Evolutionary conservation across 2,797 vertebrate genomes (phyloP).

Genomic region (Gallinago solitaria): DNA sequence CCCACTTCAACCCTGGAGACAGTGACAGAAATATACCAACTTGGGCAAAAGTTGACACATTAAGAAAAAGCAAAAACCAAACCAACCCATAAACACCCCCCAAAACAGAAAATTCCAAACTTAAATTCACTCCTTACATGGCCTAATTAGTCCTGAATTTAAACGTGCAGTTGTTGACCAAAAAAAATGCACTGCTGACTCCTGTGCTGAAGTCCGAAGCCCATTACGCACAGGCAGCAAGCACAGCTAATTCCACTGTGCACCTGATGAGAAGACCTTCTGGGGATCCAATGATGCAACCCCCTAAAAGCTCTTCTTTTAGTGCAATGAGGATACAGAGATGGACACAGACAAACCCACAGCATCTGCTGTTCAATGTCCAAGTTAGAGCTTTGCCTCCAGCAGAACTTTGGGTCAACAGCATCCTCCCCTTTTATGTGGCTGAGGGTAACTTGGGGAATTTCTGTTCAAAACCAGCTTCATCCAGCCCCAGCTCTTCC

Average conservation of each 20-base stretch:
- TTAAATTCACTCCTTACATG: background rate
- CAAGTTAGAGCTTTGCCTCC: background rate
- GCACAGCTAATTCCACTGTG: background rate
- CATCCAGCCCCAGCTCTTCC: background rate
- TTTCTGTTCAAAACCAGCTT: background rate
- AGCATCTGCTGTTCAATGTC: background rate
- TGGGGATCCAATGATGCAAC: background rate
- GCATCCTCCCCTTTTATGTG: background rate
- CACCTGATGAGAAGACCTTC: background rate
- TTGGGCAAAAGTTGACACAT: background rate
- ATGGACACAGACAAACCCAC: background rate
- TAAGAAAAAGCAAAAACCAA: background rate
- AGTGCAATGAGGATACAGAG: background rate
- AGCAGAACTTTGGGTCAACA: background rate
- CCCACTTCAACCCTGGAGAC: background rate
- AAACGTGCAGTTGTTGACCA: background rate
- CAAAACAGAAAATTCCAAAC: background rate
- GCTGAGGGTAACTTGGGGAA: background rate
- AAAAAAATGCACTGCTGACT: background rate
- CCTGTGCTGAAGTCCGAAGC: background rate
- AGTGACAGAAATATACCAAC: background rate
- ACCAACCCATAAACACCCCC: background rate
- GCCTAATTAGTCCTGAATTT: background rate
- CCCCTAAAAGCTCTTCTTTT: background rate
- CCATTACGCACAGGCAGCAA: background rate